Evolutionary conservation across 2,113 vertebrate species (phyloP).

Genomic region (Nipponia nippon): DNA sequence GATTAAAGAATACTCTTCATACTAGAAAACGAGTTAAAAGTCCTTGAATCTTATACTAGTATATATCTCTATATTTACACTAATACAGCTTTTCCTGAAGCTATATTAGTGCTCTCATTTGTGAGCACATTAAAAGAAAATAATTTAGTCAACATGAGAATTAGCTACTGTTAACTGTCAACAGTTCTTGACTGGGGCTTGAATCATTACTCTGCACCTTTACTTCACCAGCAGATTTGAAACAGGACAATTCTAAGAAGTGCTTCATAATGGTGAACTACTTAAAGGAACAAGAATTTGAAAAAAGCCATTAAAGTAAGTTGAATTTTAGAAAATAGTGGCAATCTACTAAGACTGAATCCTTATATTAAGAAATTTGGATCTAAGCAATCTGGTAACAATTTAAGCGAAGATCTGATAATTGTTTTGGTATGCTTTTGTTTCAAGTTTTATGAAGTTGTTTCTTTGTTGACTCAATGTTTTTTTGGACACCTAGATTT

Average conservation of each 20-base stretch:
- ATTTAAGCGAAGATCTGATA: background rate
- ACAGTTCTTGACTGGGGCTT: background rate
- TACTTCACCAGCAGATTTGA: background rate
- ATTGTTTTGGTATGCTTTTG: background rate
- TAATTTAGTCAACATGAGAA: background rate
- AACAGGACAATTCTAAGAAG: background rate
- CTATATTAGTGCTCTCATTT: background rate
- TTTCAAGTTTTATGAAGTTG: background rate
- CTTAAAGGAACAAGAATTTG: background rate
- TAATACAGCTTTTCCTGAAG: background rate
- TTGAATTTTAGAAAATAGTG: background rate
- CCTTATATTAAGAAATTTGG: background rate
- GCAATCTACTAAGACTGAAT: background rate
- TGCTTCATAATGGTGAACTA: fast-evolving
- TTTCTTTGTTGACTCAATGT: background rate
- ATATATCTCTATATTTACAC: background rate
- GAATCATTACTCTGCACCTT: background rate
- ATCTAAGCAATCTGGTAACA: background rate
- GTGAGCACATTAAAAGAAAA: background rate
- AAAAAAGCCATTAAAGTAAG: background rate
- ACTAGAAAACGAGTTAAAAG: background rate
- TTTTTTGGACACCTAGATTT: background rate
- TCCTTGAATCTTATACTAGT: background rate
- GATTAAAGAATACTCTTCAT: slow-evolving; percentile 4
- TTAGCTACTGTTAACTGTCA: background rate